Evolutionary conservation across 35 echinoderm and acorn worm species (phyloP), one percentile per base, ranked within the genome.

Genomic region (Apostichopus parvimensis): DNA sequence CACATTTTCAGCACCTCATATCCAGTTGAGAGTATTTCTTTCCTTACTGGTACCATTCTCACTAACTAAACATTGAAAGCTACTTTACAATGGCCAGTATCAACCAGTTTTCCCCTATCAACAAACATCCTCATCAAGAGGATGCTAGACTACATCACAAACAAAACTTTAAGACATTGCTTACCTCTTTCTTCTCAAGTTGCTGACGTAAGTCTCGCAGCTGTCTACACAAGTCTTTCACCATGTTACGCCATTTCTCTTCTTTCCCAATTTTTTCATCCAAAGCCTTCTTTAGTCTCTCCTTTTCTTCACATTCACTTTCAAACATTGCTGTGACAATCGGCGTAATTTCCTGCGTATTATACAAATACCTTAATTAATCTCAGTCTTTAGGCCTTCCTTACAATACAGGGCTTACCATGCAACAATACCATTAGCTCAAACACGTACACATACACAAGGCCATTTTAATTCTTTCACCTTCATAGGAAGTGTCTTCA

Each of bases 281-380:
- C 45, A 90, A 57, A 28, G 88, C 88, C 45, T 64, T 77, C 34
- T 77, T 75, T 23, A 90, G 70, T 77, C 73, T 55, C 57, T 90
- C 88, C 71, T 78, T 75, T 90, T 90, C 70, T 18, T 90, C 70
- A 18, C 73, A 90, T 53, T 90, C 88, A 78, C 88, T 90, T 23
- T 90, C 88, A 55, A 77, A 75, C 88, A 90, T 75, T 34, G 88
- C 88, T 22, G 34, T 53, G 6, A 90, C 73, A 78, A 90, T 90
- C 1, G 65, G 68, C 7, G 68, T 77, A 57, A 90, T 64, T 78
- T 90, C 88, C 88, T 90, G 73, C 23, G 53, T 12, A 77, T 22
- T 15, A 90, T n/a, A 71, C 17, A 12, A n/a, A 89, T 85, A 55
- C 7, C 21, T 20, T 1, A 28, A 6, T 34, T 7, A 18, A 56